Conservation (phyloP, 1,140 invertebrate genomes). For the Hyles vespertilio region DNA sequence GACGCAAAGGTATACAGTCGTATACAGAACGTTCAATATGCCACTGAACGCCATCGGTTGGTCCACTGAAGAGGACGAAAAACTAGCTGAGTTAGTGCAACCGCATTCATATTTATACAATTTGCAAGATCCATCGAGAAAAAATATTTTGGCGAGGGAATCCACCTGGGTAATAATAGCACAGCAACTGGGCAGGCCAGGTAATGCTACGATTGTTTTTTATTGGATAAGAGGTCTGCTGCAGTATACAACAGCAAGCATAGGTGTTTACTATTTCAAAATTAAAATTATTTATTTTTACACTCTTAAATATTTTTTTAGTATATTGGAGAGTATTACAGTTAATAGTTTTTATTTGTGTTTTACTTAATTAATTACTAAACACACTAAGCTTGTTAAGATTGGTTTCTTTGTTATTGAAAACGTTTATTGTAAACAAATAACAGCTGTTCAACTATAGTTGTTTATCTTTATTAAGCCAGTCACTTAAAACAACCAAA, state of each 20-base stretch:
- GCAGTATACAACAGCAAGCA: constrained; percentile 34
- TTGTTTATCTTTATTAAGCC: no score
- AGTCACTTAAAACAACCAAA: no score
- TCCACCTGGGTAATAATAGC: constrained; percentile 64
- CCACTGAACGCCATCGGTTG: constrained; percentile 60
- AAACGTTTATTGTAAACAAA: no score
- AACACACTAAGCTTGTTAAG: no score
- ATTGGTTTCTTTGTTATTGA: no score
- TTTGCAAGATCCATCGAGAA: constrained; percentile 54
- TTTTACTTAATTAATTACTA: no score
- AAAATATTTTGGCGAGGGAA: constrained; percentile 59
- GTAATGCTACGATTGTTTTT: constrained; percentile 30
- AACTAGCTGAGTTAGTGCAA: constrained; percentile 56
- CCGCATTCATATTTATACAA: constrained; percentile 58
- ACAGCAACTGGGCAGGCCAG: constrained; percentile 52
- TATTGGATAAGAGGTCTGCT: constrained; percentile 30
- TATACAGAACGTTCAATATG: constrained; percentile 43
- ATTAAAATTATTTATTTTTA: no score
- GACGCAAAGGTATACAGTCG: constrained; percentile 42
- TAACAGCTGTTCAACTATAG: no score
- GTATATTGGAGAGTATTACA: not conserved
- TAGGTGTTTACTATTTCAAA: no score
- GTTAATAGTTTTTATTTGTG: no score
- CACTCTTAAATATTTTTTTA: no score
- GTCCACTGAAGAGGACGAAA: constrained; percentile 58